Evolutionary conservation across 2,888 invertebrate species (phyloP), one percentile per base, ranked within the genome.

Genomic region (Theretra japonica): DNA sequence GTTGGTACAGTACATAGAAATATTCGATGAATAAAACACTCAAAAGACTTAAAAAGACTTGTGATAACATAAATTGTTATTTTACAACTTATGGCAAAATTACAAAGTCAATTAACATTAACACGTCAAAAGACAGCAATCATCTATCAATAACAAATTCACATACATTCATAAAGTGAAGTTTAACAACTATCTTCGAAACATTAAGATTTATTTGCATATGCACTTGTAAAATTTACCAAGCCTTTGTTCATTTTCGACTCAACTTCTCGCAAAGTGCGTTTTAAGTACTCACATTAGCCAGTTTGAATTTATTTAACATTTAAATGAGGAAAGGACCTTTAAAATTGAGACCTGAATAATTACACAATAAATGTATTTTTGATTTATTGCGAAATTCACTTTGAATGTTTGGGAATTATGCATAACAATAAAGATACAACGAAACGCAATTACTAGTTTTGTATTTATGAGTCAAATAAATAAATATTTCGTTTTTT

Each of bases 271-370:
- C 23, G 17, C 41, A 23, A 65, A 65, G 65, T 65, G 41, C 48
- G 17, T 48, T 48, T 65, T 65, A 65, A 65, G 48, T 65, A 65
- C 65, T 48, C n/a, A 48, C 41, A 65, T 41, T 65, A 21, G 41
- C 62, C 25, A 23, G 65, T 65, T 65, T 65, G 65, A 65, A 65
- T 65, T 65, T 41, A 65, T 48, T 65, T 48, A 65, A 65, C 65
- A 65, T 48, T 65, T 65, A 48, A 65, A 65, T 48, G 65, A 65
- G 65, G 62, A 62, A 62, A 33, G 41, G 21, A 62, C 25, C 65
- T 48, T 65, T 65, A 17, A 25, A 17, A 23, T 48, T n/a, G 19
- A 58, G 21, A 65, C 48, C 2, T 48, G 23, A 41, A 65, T 33
- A 30, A 8, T 30, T 5, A 21, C 6, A 48, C 41, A 65, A 23